Base-by-base conservation (phyloP, 64 coral and sea anemone species). In the Acropora yongei region DNA sequence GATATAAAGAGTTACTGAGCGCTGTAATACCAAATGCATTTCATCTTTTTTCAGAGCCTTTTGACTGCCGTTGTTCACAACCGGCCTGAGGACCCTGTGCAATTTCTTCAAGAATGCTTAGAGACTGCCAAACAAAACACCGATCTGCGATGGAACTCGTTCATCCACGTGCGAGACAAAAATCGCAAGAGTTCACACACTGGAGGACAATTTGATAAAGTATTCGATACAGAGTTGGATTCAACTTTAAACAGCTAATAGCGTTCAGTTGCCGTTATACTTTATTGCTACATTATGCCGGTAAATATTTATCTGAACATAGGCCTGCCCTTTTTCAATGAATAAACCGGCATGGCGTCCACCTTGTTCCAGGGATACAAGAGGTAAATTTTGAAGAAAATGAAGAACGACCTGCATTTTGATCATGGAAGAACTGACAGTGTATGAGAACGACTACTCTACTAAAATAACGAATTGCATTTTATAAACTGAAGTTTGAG, bases 211-310 rank as follows among this genome's bases (percentile, higher is more conserved):
- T 87, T 94, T 46, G 95, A 94, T 79, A 97, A 94, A 80, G 58
- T 97, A 6, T 97, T 97, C 55, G 83, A 97, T 68, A 96, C 95
- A 39, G 95, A 96, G 93, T 41, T 92, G 1, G 92, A 97, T 53
- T 41, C 72, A 49, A 69, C 61, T 7, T 1, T 49, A 49, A 85
- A 71, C 19, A 16, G 43, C 65, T 85, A 30, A 44, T 83, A 68
- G 10, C 79, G 44, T 45, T 89, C 12, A 44, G n/a, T 57, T 30
- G 30, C 30, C 30, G 30, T 30, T 30, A 0, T 30, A 30, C 30
- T 30, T 30, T 30, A 30, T 30, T 30, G 30, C 30, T 30, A 30
- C 30, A 30, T 30, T 30, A 30, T 30, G 30, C 30, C 0, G 30
- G 30, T 72, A 76, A 76, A 76, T 76, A 76, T 14, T 2, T 76